Conservation (phyloP, 2,797 vertebrate genomes). For the Salarias fasciatus region DNA sequence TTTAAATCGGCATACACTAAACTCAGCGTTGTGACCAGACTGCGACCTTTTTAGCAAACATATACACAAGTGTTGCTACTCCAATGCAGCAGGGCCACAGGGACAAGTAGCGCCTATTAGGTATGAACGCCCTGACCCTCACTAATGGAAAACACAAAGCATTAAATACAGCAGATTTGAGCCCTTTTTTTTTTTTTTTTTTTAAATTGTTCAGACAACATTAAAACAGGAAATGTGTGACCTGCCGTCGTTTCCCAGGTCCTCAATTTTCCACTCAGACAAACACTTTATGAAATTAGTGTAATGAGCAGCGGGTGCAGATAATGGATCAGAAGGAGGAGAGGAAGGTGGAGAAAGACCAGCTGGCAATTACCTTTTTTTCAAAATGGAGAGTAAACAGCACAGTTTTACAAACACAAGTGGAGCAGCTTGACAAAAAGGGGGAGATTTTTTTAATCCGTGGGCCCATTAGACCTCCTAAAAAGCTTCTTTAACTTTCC, state of each 20-base stretch:
- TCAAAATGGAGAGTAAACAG: not conserved
- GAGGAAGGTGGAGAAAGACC: not conserved
- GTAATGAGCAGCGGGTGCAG: constrained; percentile 5
- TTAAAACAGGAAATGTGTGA: not conserved
- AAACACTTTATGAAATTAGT: constrained; percentile 29
- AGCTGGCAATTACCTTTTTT: not conserved
- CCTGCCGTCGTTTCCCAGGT: not conserved
- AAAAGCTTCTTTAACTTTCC: constrained; percentile 9
- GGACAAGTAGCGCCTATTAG: not conserved
- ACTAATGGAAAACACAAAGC: not conserved
- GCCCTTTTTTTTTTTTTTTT: constrained; percentile 1
- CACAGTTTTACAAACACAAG: not conserved
- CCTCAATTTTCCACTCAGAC: not conserved
- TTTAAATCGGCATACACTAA: not conserved
- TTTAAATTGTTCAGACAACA: constrained; percentile 6
- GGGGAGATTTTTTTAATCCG: not conserved
- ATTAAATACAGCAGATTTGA: not conserved
- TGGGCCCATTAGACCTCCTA: constrained; percentile 15
- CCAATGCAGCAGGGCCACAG: not conserved
- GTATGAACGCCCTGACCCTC: constrained; percentile 9
- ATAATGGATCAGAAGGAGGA: constrained; percentile 38
- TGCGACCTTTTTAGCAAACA: constrained; percentile 1
- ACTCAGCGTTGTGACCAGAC: not conserved
- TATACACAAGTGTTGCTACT: not conserved
- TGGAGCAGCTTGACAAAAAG: constrained; percentile 13